These are phyloP conservation scores for Corbicula japonica DNA, from an alignment of 2,888 invertebrate species.

Conservation along the genomic window DNA sequence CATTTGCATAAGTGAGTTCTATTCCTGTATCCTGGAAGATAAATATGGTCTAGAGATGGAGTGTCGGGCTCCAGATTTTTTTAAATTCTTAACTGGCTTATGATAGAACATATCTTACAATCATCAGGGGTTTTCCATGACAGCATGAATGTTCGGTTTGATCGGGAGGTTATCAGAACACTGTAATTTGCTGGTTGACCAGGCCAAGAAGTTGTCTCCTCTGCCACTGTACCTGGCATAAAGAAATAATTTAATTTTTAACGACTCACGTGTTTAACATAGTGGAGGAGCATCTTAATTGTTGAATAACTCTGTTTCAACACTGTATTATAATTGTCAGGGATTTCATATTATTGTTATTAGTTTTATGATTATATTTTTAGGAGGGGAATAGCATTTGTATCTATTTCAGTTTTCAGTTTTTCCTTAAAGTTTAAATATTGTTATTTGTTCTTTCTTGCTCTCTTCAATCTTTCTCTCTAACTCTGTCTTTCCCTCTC, in stretches of 20 bases:
- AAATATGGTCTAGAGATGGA: neutral
- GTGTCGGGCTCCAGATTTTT: too few species aligned
- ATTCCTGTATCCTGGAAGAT: neutral
- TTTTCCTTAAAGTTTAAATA: too few species aligned
- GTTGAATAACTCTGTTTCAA: too few species aligned
- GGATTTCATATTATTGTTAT: too few species aligned
- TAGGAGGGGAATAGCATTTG: too few species aligned
- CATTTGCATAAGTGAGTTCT: neutral
- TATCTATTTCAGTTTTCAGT: too few species aligned
- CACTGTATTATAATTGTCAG: too few species aligned
- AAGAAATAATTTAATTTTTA: neutral
- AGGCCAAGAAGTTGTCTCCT: neutral
- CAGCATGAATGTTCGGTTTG: constrained; percentile 2
- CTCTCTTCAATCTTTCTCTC: too few species aligned
- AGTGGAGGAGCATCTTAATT: neutral
- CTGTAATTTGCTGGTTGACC: constrained; percentile 5
- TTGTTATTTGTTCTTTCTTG: too few species aligned
- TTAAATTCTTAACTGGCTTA: neutral
- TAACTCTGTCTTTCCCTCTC: too few species aligned
- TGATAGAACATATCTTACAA: constrained; percentile 10
- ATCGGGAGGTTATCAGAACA: neutral
- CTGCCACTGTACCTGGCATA: neutral
- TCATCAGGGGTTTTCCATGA: constrained; percentile 30
- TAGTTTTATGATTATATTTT: too few species aligned
- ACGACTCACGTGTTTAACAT: neutral